Evolutionary conservation across 2,888 invertebrate genomes (phyloP).

Genomic region (Tricholauxania praeusta): DNA sequence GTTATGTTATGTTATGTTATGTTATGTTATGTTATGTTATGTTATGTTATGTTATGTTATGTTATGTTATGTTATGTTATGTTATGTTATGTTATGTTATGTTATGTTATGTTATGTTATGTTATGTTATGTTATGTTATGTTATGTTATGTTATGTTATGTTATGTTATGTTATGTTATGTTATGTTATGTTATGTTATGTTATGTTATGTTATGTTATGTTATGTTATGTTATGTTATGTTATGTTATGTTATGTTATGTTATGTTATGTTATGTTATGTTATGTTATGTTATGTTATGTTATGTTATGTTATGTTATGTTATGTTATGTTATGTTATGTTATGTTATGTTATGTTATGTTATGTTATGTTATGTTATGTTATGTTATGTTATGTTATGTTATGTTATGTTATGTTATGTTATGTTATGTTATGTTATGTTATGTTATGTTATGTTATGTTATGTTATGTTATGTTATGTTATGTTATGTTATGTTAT

Average conservation of each 20-base stretch:
- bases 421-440: constrained; percentile 29
- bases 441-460: constrained; percentile 29
- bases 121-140: constrained; percentile 29
- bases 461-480: constrained; percentile 15
- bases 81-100: constrained; percentile 23
- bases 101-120: constrained; percentile 29
- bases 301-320: constrained; percentile 30
- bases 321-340: constrained; percentile 34
- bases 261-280: constrained; percentile 23
- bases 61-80: constrained; percentile 26
- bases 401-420: constrained; percentile 32
- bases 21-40: constrained; percentile 20
- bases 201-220: constrained; percentile 33
- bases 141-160: constrained; percentile 34
- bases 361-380: constrained; percentile 34
- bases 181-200: constrained; percentile 34
- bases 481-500: constrained; percentile 12
- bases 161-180: constrained; percentile 32
- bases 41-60: constrained; percentile 26
- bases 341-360: constrained; percentile 35
- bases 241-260: constrained; percentile 23
- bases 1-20: constrained; percentile 23
- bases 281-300: constrained; percentile 23
- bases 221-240: constrained; percentile 32
- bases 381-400: constrained; percentile 30